Percentiles rank a stretch among this genome's conserved stretches.
These are phyloP conservation scores for Martes martes DNA, from an alignment of 2,113 vertebrate genomes.

Conservation along the genomic window DNA sequence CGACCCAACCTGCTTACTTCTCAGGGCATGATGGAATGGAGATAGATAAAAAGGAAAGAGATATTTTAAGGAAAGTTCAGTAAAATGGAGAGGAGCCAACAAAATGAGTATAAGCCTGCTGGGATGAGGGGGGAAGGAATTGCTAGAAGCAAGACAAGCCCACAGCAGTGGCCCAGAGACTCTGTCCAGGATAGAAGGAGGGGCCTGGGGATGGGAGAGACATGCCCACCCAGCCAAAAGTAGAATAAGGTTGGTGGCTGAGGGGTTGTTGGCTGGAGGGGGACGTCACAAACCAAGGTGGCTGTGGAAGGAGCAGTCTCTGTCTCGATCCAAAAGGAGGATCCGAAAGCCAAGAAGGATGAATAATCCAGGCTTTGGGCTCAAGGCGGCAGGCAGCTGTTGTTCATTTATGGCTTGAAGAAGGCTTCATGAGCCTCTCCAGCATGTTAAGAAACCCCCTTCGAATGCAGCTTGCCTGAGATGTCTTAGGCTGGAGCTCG, in stretches of 20 bases:
- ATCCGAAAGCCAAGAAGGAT: conserved; percentile 56
- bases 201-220: neutral
- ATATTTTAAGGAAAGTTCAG: conserved; percentile 61
- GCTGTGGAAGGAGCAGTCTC: conserved; percentile 54
- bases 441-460: conserved; percentile 7
- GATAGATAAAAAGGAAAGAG: conserved; percentile 16
- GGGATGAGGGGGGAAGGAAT: neutral
- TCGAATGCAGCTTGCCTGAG: neutral
- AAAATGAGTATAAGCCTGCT: conserved; percentile 42
- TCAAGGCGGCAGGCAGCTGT: conserved; percentile 63
- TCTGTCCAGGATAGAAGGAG: neutral
- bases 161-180: neutral
- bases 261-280: neutral
- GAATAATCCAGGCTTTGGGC: conserved; percentile 58
- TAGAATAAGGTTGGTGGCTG: neutral
- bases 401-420: conserved; percentile 61
- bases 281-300: conserved; percentile 4
- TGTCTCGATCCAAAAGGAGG: conserved; percentile 31
- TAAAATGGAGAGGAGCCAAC: conserved; percentile 52
- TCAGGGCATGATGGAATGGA: neutral
- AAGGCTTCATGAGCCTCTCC: conserved; percentile 35
- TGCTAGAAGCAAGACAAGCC: neutral
- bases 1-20: neutral
- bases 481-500: neutral
- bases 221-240: neutral